Evolutionary conservation across 2,797 vertebrate genomes (phyloP).

Genomic region (Hoplostethus atlanticus): DNA sequence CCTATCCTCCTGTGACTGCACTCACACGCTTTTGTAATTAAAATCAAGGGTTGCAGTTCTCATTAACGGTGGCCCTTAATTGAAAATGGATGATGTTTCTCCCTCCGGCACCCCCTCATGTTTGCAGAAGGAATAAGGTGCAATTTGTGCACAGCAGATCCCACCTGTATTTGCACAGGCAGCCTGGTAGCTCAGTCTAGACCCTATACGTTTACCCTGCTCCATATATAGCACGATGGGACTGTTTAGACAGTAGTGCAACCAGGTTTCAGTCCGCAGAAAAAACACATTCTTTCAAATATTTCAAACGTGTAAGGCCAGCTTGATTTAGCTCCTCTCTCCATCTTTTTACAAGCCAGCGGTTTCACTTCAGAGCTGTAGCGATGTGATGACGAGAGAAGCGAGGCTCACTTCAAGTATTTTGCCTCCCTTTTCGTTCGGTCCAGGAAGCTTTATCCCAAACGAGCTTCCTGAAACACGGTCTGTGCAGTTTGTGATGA

Average conservation of each 20-base stretch:
- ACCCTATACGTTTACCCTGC: conserved; percentile 40
- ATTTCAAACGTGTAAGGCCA: too few species aligned
- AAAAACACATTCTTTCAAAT: neutral
- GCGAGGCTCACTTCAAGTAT: neutral
- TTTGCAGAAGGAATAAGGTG: conserved; percentile 42
- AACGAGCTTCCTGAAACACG: conserved; percentile 25
- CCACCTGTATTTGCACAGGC: conserved; percentile 65
- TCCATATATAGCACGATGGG: conserved; percentile 10
- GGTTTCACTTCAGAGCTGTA: too few species aligned
- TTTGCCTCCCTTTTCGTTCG: neutral
- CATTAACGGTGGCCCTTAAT: conserved; percentile 38
- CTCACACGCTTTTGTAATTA: conserved; percentile 41
- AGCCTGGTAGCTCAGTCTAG: conserved; percentile 17
- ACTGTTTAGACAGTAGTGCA: conserved; percentile 51
- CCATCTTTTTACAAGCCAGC: too few species aligned
- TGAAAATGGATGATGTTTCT: conserved; percentile 48
- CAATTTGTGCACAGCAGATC: conserved; percentile 42
- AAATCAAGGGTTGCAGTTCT: conserved; percentile 32
- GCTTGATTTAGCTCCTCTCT: too few species aligned
- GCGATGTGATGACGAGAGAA: neutral
- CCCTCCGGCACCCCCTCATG: conserved; percentile 24
- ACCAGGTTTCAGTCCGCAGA: neutral
- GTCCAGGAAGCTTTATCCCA: conserved; percentile 6
- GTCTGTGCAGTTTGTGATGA: conserved; percentile 57
- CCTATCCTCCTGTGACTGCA: conserved; percentile 1